phyloP scores from a whole-genome alignment of 2,797 vertebrate species.

The Sitta carolinensis region DNA sequence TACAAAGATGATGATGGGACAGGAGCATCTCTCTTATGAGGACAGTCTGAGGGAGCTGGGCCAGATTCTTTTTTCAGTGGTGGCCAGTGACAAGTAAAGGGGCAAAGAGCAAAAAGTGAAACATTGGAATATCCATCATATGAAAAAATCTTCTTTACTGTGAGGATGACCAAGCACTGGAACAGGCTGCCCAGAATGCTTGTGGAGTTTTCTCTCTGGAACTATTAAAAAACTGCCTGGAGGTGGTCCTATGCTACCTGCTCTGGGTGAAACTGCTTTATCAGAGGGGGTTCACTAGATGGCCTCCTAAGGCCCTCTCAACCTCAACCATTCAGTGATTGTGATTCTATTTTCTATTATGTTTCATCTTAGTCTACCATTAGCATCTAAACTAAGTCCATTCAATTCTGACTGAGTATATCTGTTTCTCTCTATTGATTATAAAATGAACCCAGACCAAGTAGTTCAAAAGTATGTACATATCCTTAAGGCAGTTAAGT shows the following conservation, averaged over 20 bases:
- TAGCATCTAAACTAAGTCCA: not conserved
- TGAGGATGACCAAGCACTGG: not conserved
- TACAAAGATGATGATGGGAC: not conserved
- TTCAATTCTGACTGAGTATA: not conserved
- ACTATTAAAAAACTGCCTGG: not conserved
- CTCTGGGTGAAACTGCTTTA: not conserved
- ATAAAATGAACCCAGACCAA: not conserved
- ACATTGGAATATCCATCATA: not conserved
- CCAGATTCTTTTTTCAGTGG: not conserved
- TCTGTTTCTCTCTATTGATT: not conserved
- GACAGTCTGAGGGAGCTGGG: not conserved
- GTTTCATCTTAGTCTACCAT: not conserved
- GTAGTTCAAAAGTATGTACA: not conserved
- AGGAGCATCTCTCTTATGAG: not conserved
- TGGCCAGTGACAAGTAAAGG: not conserved
- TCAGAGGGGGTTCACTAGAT: not conserved
- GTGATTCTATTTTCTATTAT: not conserved
- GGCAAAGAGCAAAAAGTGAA: not conserved
- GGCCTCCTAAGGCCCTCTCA: not conserved
- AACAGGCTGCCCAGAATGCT: not conserved
- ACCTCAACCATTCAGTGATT: not conserved
- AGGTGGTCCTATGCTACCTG: not conserved
- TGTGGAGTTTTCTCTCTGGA: not conserved
- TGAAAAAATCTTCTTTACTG: fast-evolving
- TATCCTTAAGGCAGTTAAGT: not conserved